Base-by-base conservation (phyloP, 2,113 vertebrate species). In the Clarias gariepinus region DNA sequence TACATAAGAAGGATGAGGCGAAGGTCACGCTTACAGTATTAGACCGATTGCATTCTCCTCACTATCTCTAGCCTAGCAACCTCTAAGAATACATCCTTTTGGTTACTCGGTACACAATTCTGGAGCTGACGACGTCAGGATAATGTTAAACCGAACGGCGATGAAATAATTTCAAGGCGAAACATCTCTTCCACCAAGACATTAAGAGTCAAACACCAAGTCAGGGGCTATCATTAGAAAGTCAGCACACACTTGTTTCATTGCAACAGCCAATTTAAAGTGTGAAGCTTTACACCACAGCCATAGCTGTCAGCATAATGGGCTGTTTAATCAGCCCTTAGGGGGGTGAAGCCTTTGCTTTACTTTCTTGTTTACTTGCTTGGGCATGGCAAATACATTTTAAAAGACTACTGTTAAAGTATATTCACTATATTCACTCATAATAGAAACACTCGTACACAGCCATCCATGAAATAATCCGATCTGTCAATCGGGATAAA, bases 11-110 rank as follows among this genome's bases (percentile, higher is more conserved):
- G n/a, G 36, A 41, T 23, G 79, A 81, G 36, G 66, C 23, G 3
- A 60, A 73, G 53, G 68, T 86, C 77, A 80, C 52, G 47, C n/a
- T 28, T 55, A 25, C 19, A 85, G 74, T 78, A 52, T 61, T 33
- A 52, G 55, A 63, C 78, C 18, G 84, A 18, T 18, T 30, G 52
- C 4, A 33, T 57, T 81, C 7, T 41, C 33, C 36, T 53, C 57
- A 57, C 55, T 19, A 41, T 21, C 4, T 4, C 76, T 30, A 71
- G 55, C 55, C 82, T 84, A 61, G 81, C 81, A 74, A 80, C 25
- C 28, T 55, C 69, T 25, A 84, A 47, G 30, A 69, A 28, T 21
- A 28, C 55, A 80, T 64, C 30, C 33, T 9, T 61, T 53, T 78
- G 52, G 53, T 55, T 57, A 55, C 52, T 55, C 55, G 25, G 74